Conservation (phyloP, 2,888 invertebrate genomes). For the Microctonus brassicae region DNA sequence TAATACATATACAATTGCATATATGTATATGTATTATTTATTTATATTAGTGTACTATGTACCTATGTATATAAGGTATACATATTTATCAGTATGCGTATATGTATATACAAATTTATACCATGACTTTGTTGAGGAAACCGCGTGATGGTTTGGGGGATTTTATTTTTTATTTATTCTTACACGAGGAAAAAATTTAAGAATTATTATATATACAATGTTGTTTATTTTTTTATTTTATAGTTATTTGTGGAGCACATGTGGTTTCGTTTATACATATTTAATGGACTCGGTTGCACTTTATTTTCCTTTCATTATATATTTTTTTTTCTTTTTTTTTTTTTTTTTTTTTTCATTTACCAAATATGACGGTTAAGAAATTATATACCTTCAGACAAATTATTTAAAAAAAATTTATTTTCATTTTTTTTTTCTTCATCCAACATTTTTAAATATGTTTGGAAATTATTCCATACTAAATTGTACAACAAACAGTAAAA, state of each 20-base stretch:
- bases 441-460: background rate
- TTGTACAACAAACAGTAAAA: constrained; percentile 8
- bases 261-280: constrained; percentile 28
- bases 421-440: background rate
- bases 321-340: no score
- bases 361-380: no score
- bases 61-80: no score
- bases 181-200: background rate
- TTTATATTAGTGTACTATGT: no score
- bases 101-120: no score
- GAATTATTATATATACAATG: background rate
- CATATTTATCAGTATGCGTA: no score
- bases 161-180: background rate
- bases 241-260: constrained; percentile 6
- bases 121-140: background rate
- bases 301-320: background rate
- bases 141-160: background rate
- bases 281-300: background rate
- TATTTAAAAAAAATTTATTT: background rate
- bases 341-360: background rate
- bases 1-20: background rate
- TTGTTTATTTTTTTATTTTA: background rate
- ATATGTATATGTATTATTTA: no score
- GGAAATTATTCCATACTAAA: background rate
- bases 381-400: no score